Conservation (phyloP, 1,140 invertebrate genomes). For the Notospermus geniculatus region DNA sequence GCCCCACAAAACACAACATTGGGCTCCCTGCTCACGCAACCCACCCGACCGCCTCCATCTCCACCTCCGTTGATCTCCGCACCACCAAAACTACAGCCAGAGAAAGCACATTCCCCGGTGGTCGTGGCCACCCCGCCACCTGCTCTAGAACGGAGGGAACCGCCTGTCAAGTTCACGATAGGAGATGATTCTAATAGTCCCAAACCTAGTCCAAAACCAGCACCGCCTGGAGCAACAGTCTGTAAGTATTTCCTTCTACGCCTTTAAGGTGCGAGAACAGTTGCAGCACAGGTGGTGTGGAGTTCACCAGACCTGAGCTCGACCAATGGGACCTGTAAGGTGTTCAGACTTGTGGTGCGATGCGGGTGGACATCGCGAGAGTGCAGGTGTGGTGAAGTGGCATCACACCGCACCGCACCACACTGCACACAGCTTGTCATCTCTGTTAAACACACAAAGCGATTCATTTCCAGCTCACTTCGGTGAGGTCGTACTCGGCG, state of each 20-base stretch:
- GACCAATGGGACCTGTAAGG: no score
- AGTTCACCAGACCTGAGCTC: no score
- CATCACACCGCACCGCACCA: no score
- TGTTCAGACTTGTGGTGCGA: no score
- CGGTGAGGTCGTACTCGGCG: no score
- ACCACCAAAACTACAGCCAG: conserved; percentile 27
- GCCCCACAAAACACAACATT: background rate
- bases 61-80: conserved; percentile 43
- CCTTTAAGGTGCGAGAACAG: no score
- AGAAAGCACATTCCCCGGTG: conserved; percentile 24
- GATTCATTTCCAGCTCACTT: no score
- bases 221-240: conserved; percentile 42
- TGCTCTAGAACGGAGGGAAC: conserved; percentile 20
- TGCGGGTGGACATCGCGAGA: no score
- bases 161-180: conserved; percentile 23
- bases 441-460: no score
- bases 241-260: conserved; percentile 31
- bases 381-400: no score
- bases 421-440: no score
- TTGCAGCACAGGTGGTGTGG: no score
- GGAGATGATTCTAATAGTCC: conserved; percentile 35
- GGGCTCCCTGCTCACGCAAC: conserved; percentile 7
- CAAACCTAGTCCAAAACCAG: conserved; percentile 38
- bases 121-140: conserved; percentile 22
- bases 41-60: conserved; percentile 20